Base-by-base conservation (phyloP, 2,888 invertebrate species). In the Loripinus fragilis region DNA sequence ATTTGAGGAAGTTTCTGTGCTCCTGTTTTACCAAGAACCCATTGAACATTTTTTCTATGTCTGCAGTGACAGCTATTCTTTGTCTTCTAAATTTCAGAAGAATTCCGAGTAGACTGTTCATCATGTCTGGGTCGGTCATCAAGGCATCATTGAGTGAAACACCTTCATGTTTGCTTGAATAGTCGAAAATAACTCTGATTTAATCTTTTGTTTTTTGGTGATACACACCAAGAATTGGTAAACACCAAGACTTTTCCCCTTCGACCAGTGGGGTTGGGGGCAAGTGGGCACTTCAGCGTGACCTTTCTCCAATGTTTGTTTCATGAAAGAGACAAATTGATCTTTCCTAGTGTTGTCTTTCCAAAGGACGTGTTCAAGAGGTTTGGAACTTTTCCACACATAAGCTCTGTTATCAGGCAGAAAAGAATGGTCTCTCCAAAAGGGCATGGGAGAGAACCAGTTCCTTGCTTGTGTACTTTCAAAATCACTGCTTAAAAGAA, bases 261-360 rank as follows among this genome's bases (percentile, higher is more conserved):
- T 60, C 12, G 1, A 84, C 28, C 0, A 73, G 72, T 7, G 81
- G 77, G 0, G 80, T 81, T 12, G 38, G n/a, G n/a, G n/a, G n/a
- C n/a, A n/a, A n/a, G n/a, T n/a, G n/a, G n/a, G 7, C 38, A 75
- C 28, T 52, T 85, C 82, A n/a, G 83, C 84, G 73, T 82, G 84
- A 12, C 70, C 72, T 23, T 50, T 76, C 0, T 71, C 69, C 5
- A 85, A 10, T 2, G 83, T 28, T 28, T 68, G 73, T 69, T 70
- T 69, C 85, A 86, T 86, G 38, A 83, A 85, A 2, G 55, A 55
- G 0, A 74, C n/a, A 38, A 80, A 73, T 38, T 81, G 83, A 28
- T 71, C 50, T 10, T 42, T 41, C 42, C 81, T 83, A n/a, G 23
- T 41, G 2, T 60, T n/a, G 55, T 82, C 50, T 48, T 70, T 85